Percentiles rank a stretch among this genome's conserved stretches.
Conservation (phyloP, 2,113 vertebrate genomes). For the Silurus glanis region DNA sequence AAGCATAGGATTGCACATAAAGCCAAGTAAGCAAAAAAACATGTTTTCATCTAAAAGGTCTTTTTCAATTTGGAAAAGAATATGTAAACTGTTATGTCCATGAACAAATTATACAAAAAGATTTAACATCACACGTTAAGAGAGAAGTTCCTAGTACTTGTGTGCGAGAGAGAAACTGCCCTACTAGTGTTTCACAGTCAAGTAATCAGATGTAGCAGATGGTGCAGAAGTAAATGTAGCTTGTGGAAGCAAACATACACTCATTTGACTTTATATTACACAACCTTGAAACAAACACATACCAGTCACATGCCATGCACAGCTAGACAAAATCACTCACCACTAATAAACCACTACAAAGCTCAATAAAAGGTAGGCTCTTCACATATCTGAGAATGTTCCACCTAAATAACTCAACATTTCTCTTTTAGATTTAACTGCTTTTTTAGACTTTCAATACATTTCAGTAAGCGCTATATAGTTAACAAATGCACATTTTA, state of each 20-base stretch:
- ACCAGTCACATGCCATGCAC: neutral
- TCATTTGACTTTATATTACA: conserved; percentile 6
- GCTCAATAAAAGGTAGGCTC: neutral
- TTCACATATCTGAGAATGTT: neutral
- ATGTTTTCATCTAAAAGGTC: no score
- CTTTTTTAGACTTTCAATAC: neutral
- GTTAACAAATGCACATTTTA: neutral
- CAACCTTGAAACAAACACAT: conserved; percentile 15
- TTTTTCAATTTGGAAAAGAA: no score
- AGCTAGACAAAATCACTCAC: neutral
- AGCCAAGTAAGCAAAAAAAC: no score
- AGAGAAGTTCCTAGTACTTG: neutral
- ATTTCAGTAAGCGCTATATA: neutral
- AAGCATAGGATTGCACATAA: no score
- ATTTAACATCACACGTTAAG: no score
- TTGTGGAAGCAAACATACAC: neutral
- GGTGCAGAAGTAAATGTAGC: conserved; percentile 59
- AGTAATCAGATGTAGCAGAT: conserved; percentile 69
- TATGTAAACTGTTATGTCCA: no score
- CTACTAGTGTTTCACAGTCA: conserved; percentile 56
- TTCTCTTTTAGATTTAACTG: neutral
- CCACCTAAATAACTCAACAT: neutral
- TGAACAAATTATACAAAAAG: no score
- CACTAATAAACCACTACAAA: neutral
- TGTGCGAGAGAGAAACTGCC: neutral